Conservation (phyloP, 2,797 vertebrate species). For the Protonibea diacanthus region DNA sequence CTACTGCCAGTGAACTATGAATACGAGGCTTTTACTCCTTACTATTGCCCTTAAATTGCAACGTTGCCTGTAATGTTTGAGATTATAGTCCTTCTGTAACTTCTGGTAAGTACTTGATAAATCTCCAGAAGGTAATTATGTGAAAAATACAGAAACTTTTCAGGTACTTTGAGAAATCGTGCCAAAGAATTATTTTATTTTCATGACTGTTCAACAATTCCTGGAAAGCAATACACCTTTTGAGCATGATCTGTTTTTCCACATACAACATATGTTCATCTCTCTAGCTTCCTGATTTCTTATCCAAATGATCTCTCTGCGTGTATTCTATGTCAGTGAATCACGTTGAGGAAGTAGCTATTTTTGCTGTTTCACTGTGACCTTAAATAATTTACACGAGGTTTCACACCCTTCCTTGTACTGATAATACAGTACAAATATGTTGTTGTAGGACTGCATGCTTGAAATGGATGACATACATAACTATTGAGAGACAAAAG, state of each 20-base stretch:
- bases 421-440: constrained; percentile 25
- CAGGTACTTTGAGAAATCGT: neutral
- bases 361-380: constrained; percentile 10
- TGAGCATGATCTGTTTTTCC: neutral
- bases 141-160: neutral
- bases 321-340: neutral
- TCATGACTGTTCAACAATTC: neutral
- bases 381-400: constrained; percentile 40
- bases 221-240: neutral
- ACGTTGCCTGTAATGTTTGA: constrained; percentile 1
- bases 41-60: neutral
- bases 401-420: constrained; percentile 41
- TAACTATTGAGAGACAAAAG: constrained; percentile 15
- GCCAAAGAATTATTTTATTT: constrained; percentile 11
- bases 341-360: constrained; percentile 30
- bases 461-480: constrained; percentile 44
- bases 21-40: constrained; percentile 22
- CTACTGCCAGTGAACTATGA: constrained; percentile 35
- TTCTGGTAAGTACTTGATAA: constrained; percentile 9
- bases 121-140: constrained; percentile 4
- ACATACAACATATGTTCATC: neutral
- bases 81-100: constrained; percentile 1
- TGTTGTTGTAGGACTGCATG: constrained; percentile 33
- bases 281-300: neutral
- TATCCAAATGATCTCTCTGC: neutral